A percentile compares a stretch with the other conserved stretches of the same genome.
Evolutionary conservation across 2,888 invertebrate species (phyloP).

Genomic region (Perdita meconis): DNA sequence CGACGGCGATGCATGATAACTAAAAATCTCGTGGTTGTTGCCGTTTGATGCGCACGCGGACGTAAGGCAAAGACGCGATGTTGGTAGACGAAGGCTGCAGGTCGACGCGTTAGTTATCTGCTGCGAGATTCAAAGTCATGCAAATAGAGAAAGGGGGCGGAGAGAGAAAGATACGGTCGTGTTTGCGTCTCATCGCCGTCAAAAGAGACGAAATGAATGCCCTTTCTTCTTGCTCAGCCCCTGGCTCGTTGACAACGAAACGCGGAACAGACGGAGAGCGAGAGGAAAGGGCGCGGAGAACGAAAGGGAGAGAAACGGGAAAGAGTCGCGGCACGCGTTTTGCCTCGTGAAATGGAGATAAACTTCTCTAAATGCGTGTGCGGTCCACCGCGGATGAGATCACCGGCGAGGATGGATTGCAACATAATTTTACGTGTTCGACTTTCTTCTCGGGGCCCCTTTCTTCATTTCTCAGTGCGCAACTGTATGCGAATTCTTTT

Average conservation of each 20-base stretch:
- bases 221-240: conserved; percentile 63
- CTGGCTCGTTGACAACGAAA: conserved; percentile 44
- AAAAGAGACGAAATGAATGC: conserved; percentile 80
- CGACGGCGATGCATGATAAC: background rate
- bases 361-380: conserved; percentile 51
- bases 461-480: too few species aligned
- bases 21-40: conserved; percentile 19
- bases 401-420: conserved; percentile 40
- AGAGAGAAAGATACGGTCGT: conserved; percentile 66
- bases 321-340: conserved; percentile 44
- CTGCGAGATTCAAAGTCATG: conserved; percentile 82
- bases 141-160: conserved; percentile 81
- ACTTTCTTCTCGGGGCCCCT: conserved; percentile 26
- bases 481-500: background rate
- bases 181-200: conserved; percentile 83
- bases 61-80: conserved; percentile 17
- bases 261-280: conserved; percentile 3
- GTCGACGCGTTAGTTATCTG: conserved; percentile 73
- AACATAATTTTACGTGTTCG: conserved; percentile 47
- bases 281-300: background rate
- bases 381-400: conserved; percentile 46
- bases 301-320: conserved; percentile 1
- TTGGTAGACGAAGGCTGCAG: conserved; percentile 32
- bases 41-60: conserved; percentile 5
- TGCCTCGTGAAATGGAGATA: conserved; percentile 56